phyloP scores from a whole-genome alignment of 2,888 invertebrate species.

The Psococerastis gibbosa region DNA sequence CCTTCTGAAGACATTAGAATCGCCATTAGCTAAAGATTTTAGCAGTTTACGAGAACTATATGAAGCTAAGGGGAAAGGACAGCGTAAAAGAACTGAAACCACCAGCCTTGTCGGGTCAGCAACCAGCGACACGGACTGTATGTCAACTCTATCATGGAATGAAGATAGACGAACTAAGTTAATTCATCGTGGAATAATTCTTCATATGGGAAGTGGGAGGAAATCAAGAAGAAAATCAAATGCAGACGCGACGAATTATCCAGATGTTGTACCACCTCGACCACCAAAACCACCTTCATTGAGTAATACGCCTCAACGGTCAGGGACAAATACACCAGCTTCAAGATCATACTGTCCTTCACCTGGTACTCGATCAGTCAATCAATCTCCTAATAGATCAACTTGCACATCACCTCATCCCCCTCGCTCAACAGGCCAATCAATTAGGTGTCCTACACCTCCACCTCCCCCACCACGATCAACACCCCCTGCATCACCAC shows the following conservation, averaged over 20 bases:
- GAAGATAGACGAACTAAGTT: slow-evolving; percentile 15
- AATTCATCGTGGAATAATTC: slow-evolving; percentile 2
- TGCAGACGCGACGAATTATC: slow-evolving; percentile 26
- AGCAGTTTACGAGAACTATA: slow-evolving; percentile 56
- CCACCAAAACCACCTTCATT: slow-evolving; percentile 32
- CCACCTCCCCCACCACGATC: background rate
- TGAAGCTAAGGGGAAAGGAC: slow-evolving; percentile 29
- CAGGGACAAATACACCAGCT: slow-evolving; percentile 1
- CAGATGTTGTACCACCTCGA: slow-evolving; percentile 47
- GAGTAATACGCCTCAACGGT: slow-evolving; percentile 1
- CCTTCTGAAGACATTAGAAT: slow-evolving; percentile 12
- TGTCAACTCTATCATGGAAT: slow-evolving; percentile 21
- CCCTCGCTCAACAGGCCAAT: background rate
- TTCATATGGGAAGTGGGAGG: slow-evolving; percentile 4
- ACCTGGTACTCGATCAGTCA: background rate
- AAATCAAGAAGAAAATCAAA: slow-evolving; percentile 25
- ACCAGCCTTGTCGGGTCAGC: slow-evolving; percentile 17
- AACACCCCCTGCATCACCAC: background rate
- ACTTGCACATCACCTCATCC: background rate
- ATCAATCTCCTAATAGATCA: background rate
- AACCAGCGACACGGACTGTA: slow-evolving; percentile 17
- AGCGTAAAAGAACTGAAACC: slow-evolving; percentile 13
- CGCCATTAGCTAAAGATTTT: slow-evolving; percentile 28
- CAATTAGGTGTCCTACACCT: slow-evolving; percentile 1
- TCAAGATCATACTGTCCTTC: slow-evolving; percentile 7